Conservation (phyloP, 2,888 invertebrate species). For the Polyommatus iphigenia region DNA sequence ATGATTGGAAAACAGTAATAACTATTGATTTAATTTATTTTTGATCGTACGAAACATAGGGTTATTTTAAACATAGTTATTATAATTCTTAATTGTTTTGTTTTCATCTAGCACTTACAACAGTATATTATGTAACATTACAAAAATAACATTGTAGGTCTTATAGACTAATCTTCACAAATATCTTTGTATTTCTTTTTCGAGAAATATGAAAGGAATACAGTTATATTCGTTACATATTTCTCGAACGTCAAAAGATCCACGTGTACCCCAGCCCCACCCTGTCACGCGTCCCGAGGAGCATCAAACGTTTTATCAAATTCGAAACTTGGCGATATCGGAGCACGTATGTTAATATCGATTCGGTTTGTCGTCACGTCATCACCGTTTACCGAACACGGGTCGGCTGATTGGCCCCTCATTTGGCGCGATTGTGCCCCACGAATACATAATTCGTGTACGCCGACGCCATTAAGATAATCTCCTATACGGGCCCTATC, state of each 20-base stretch:
- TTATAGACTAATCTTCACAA: not conserved
- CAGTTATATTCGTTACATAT: not conserved
- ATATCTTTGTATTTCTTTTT: too few relatives aligned
- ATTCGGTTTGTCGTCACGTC: slow-evolving; percentile 63
- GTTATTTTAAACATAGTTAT: not conserved
- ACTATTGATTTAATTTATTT: not conserved
- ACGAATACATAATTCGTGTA: slow-evolving; percentile 73
- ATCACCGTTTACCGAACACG: slow-evolving; percentile 52
- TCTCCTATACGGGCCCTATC: slow-evolving; percentile 53
- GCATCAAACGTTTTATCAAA: slow-evolving; percentile 20
- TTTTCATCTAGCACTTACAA: not conserved
- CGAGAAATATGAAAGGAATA: too few relatives aligned
- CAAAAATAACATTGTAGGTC: not conserved
- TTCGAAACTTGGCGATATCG: slow-evolving; percentile 7
- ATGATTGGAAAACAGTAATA: not conserved
- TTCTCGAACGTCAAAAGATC: not conserved
- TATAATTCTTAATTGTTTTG: not conserved
- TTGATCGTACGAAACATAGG: not conserved
- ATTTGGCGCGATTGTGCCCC: slow-evolving; percentile 72
- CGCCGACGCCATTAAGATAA: slow-evolving; percentile 70
- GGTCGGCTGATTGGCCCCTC: slow-evolving; percentile 72
- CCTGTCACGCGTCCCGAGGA: not conserved
- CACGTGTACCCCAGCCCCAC: not conserved
- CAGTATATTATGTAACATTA: not conserved
- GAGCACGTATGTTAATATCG: slow-evolving; percentile 48